phyloP scores from a whole-genome alignment of 2,888 invertebrate species.

The Phyllotreta striolata region DNA sequence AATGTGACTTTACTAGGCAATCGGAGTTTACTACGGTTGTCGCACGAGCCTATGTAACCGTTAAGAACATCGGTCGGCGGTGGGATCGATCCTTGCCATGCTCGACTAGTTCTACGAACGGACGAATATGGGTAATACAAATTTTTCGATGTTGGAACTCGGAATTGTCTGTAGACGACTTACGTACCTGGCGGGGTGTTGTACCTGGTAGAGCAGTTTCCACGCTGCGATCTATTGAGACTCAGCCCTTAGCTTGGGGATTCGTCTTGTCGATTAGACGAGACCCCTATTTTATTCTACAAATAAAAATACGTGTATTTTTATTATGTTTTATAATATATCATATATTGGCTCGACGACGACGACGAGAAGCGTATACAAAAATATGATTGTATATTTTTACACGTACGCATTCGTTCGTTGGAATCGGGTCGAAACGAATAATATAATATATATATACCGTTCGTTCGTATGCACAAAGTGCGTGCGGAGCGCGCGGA shows the following conservation, averaged over 20 bases:
- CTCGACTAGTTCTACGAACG: conserved; percentile 44
- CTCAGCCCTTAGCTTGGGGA: conserved; percentile 63
- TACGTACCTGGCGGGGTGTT: conserved; percentile 69
- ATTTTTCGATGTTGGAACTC: conserved; percentile 58
- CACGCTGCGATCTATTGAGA: conserved; percentile 70
- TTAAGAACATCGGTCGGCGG: conserved; percentile 5
- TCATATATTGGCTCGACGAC: no score
- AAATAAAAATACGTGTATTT: no score
- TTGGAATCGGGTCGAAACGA: no score
- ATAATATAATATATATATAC: no score
- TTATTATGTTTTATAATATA: no score
- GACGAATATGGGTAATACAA: conserved; percentile 53
- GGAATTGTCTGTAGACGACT: conserved; percentile 71
- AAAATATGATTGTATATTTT: no score
- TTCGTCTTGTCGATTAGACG: conserved; percentile 43
- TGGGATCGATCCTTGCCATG: conserved; percentile 42
- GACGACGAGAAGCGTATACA: no score
- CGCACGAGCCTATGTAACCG: conserved; percentile 59
- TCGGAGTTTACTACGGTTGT: conserved; percentile 52
- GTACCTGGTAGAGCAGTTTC: conserved; percentile 68
- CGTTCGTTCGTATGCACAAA: no score
- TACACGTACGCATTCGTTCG: no score
- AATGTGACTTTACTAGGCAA: neutral
- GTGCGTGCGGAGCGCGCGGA: no score
- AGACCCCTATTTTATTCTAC: conserved; percentile 38